These are phyloP conservation scores for Microctonus aethiopoides DNA, from an alignment of 2,888 invertebrate genomes.

Conservation along the genomic window DNA sequence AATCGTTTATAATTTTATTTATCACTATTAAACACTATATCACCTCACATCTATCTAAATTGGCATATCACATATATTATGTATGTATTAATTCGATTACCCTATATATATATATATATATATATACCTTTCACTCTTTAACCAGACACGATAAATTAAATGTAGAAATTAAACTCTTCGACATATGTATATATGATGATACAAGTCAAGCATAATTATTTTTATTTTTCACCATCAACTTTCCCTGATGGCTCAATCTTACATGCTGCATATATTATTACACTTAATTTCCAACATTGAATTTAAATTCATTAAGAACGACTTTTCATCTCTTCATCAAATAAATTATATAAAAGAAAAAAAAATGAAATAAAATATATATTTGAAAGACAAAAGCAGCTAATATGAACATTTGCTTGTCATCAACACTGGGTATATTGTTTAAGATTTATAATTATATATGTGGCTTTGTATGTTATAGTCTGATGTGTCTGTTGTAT, in stretches of 20 bases:
- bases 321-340: background rate
- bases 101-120: constrained; percentile 18
- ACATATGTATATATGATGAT: background rate
- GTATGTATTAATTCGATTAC: constrained; percentile 6
- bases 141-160: constrained; percentile 56
- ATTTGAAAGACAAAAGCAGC: background rate
- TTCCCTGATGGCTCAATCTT: constrained; percentile 56
- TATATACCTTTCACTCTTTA: constrained; percentile 49
- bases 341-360: background rate
- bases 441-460: background rate
- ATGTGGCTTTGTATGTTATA: background rate
- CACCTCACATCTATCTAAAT: background rate
- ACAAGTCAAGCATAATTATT: constrained; percentile 41
- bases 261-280: constrained; percentile 33
- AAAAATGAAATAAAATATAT: background rate
- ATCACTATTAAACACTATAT: constrained; percentile 22
- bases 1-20: constrained; percentile 40
- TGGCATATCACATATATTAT: constrained; percentile 28
- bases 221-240: constrained; percentile 49
- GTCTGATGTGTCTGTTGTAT: background rate
- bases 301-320: constrained; percentile 35
- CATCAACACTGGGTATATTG: constrained; percentile 5
- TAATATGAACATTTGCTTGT: background rate
- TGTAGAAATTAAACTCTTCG: constrained; percentile 55
- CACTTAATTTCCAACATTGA: constrained; percentile 15